Conservation (phyloP, 2,113 vertebrate species). For the Gymnocephalus cernua region DNA sequence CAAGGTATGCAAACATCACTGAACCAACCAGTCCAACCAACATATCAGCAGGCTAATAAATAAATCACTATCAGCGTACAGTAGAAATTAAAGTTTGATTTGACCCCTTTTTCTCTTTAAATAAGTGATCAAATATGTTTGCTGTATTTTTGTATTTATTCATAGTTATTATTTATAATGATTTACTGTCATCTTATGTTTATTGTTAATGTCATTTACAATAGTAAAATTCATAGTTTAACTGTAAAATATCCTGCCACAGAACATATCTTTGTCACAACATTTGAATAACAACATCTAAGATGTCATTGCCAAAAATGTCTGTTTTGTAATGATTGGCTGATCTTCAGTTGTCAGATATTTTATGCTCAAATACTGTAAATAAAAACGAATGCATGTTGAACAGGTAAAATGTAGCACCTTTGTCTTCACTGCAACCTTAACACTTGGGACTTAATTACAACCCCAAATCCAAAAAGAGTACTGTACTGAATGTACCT, state of each 20-base stretch:
- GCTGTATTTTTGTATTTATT: not conserved
- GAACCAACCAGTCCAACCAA: not conserved
- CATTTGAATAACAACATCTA: not conserved
- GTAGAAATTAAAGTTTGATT: not conserved
- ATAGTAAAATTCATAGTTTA: not conserved
- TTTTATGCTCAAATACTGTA: not conserved
- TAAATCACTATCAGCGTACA: not conserved
- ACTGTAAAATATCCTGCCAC: not conserved
- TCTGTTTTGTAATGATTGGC: not conserved
- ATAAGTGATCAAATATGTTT: not conserved
- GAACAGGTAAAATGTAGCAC: not conserved
- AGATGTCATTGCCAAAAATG: not conserved
- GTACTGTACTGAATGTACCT: not conserved
- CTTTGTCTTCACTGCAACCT: not conserved
- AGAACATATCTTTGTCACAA: not conserved
- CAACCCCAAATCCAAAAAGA: not conserved
- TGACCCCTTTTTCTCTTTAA: not conserved
- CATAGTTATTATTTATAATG: not conserved
- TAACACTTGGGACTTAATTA: not conserved
- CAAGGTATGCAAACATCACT: constrained; percentile 72
- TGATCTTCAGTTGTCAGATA: not conserved
- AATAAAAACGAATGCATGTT: not conserved
- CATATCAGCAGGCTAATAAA: not conserved
- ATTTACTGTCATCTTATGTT: not conserved
- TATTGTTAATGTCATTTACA: not conserved